Base-by-base conservation (phyloP, 2,888 invertebrate species). In the Gastracanthus pulcherrimus region DNA sequence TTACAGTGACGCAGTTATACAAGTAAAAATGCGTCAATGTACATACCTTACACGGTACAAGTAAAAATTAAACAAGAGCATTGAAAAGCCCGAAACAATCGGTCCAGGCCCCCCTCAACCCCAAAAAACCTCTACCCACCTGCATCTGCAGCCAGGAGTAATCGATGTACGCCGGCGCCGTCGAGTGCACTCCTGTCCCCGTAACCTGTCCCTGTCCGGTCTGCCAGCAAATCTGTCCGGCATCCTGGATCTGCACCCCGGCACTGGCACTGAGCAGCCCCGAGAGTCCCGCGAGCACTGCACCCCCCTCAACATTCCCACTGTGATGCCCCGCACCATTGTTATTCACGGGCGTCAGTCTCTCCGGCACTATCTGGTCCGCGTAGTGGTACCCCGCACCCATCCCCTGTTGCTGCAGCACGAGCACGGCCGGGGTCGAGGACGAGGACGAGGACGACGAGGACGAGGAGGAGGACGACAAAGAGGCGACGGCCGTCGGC, bases 131-230 rank as follows among this genome's bases (percentile, higher is more conserved):
- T 5, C 55, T n/a, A 0, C 45, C 66, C 58, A 82, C 82, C 82
- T 82, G 82, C 91, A 91, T 91, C 88, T 91, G 91, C 83, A 91
- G 87, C 91, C 91, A 91, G 29, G 91, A 91, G 82, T 91, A 91
- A 82, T 91, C 91, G 85, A 91, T 90, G 86, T 91, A 91, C 31
- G 91, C 85, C 48, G 78, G 70, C 6, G 78, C 66, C 3, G 78
- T 86, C 83, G 82, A 83, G 77, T 45, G 85, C 82, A 74, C 88
- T 82, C n/a, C 11, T 31, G 29, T 16, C 29, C n/a, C n/a, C 29
- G 29, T 6, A 7, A 51, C 88, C 82, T 89, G 88, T 83, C 89
- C 89, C 78, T 86, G 83, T 89, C 88, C 85, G 87, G 89, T 38
- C 87, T 87, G 84, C 86, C 87, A 87, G 70, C 87, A 31, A 0